These are phyloP conservation scores for Mylabris phalerata DNA, from an alignment of 1,140 invertebrate genomes.

Conservation along the genomic window DNA sequence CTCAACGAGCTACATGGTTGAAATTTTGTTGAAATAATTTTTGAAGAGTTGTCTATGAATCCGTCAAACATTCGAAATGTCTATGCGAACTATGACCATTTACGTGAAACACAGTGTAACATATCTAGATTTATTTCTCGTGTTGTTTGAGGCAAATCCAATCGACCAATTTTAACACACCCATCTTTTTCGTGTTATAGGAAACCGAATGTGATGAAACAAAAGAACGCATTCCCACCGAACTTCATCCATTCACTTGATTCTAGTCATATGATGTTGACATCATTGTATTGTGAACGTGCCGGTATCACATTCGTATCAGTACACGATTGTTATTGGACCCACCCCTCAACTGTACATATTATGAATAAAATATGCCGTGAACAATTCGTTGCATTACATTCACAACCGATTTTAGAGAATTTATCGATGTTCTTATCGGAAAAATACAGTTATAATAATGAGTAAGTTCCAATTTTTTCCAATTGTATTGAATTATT, in stretches of 20 bases:
- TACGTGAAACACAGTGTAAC: too few species aligned
- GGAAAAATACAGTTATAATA: slow-evolving; percentile 55
- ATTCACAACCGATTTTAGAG: slow-evolving; percentile 88
- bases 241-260: slow-evolving; percentile 99
- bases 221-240: slow-evolving; percentile 97
- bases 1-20: too few species aligned
- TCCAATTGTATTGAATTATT: slow-evolving; percentile 4
- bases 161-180: too few species aligned
- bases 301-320: slow-evolving; percentile 87
- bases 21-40: too few species aligned
- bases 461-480: slow-evolving; percentile 45
- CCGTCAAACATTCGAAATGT: too few species aligned
- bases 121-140: too few species aligned
- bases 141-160: too few species aligned
- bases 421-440: slow-evolving; percentile 73
- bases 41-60: too few species aligned
- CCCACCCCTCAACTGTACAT: slow-evolving; percentile 82
- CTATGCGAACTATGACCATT: too few species aligned
- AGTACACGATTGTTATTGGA: slow-evolving; percentile 99
- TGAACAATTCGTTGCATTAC: slow-evolving; percentile 92
- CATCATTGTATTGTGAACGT: slow-evolving; percentile 78
- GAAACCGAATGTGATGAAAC: slow-evolving; percentile 80
- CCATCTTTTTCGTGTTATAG: slow-evolving; percentile 45
- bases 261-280: slow-evolving; percentile 99
- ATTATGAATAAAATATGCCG: slow-evolving; percentile 91